phyloP scores from a whole-genome alignment of 2,888 invertebrate genomes.

The Gymnosoma rotundatum region DNA sequence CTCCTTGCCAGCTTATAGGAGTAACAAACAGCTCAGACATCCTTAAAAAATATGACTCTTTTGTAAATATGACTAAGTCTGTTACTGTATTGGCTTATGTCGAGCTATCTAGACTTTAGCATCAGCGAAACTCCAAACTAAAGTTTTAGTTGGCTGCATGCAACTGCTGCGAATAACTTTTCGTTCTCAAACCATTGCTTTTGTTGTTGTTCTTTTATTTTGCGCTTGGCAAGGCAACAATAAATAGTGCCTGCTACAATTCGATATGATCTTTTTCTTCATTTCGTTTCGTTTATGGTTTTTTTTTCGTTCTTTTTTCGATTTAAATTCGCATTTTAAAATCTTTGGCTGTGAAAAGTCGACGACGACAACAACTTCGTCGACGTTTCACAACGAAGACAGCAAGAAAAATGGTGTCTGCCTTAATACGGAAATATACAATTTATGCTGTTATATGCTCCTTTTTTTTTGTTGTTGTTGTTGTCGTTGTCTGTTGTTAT shows the following conservation, averaged over 20 bases:
- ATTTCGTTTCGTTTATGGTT: constrained; percentile 45
- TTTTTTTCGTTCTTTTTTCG: constrained; percentile 17
- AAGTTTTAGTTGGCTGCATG: constrained; percentile 20
- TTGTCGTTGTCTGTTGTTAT: neutral
- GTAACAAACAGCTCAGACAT: neutral
- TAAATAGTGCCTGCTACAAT: constrained; percentile 71
- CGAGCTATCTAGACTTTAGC: constrained; percentile 56
- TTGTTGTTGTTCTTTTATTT: constrained; percentile 70
- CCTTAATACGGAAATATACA: constrained; percentile 66
- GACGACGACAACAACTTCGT: constrained; percentile 10
- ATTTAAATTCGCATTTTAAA: constrained; percentile 52
- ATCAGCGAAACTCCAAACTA: constrained; percentile 48
- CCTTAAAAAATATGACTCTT: constrained; percentile 38
- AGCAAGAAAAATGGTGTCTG: constrained; percentile 50
- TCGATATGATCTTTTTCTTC: constrained; percentile 75
- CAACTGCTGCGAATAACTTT: neutral
- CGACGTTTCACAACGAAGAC: constrained; percentile 17
- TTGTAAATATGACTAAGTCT: neutral
- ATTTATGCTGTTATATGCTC: constrained; percentile 66
- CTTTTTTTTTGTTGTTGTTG: constrained; percentile 43
- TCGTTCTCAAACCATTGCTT: constrained; percentile 23
- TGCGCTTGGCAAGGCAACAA: constrained; percentile 67
- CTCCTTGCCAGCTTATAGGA: neutral
- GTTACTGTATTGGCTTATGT: constrained; percentile 13
- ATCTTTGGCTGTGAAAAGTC: constrained; percentile 31